Percentiles rank a stretch among this genome's conserved stretches.
These are phyloP conservation scores for Agonopterix alstromeriana DNA, from an alignment of 2,888 invertebrate genomes.

Conservation along the genomic window DNA sequence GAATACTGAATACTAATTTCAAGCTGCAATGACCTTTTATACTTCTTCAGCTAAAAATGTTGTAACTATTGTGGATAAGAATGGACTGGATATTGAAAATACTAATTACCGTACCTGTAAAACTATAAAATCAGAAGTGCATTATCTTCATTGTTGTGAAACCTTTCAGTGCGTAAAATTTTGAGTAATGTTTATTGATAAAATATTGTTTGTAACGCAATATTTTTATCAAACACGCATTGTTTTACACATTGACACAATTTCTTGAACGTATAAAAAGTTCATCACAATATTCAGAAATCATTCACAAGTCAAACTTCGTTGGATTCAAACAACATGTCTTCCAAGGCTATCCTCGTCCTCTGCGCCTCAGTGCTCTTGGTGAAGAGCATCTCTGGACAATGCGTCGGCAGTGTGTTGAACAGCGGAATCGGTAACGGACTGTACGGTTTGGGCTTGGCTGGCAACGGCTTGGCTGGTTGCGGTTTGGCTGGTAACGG, in stretches of 20 bases:
- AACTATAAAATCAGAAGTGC: not conserved
- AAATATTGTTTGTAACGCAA: no score
- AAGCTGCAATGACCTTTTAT: not conserved
- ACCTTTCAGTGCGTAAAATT: no score
- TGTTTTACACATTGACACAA: no score
- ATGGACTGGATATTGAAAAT: no score
- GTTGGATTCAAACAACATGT: not conserved
- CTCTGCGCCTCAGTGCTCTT: slow-evolving; percentile 9
- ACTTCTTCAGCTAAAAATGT: not conserved
- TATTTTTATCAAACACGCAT: no score
- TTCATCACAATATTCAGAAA: not conserved
- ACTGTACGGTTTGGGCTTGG: not conserved
- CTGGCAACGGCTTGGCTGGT: slow-evolving; percentile 2
- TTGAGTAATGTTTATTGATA: no score
- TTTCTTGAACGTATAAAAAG: not conserved
- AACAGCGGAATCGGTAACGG: not conserved
- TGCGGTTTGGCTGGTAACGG: not conserved
- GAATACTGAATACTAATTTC: slow-evolving; percentile 2
- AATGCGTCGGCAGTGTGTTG: slow-evolving; percentile 7
- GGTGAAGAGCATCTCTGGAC: slow-evolving; percentile 10
- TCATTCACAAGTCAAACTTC: not conserved
- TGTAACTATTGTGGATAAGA: not conserved
- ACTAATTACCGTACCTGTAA: not conserved
- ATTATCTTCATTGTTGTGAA: no score
- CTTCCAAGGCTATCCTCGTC: slow-evolving; percentile 5